Base-by-base conservation (phyloP, 2,888 invertebrate genomes). In the Drosophila subquinaria region DNA sequence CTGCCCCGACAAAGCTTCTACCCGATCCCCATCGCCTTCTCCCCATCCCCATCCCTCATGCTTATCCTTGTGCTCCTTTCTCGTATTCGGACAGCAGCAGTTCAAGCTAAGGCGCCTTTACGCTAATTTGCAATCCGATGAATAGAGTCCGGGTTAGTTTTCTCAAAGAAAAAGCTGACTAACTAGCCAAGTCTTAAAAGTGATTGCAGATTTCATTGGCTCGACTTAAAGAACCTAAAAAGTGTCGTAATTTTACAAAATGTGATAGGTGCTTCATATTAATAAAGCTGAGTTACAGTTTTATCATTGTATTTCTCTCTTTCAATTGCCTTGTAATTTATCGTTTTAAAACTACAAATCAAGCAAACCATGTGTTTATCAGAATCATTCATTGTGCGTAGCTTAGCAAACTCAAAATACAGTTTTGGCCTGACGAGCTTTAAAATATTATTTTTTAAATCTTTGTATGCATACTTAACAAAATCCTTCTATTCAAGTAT, bases 1-100 rank as follows among this genome's bases (percentile, higher is more conserved):
- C 65, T 59, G 69, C 50, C 43, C 69, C 73, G 45, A 53, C 61
- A 59, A 66, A 65, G 70, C 51, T 61, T 57, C 43, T 48, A 11
- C 36, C 33, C 47, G 33, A 61, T 36, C 23, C n/a, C 23, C 15
- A 23, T 23, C 23, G 17, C 55, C 11, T 15, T 17, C 10, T 62
- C 13, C 10, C 20, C 13, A 17, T 23, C n/a, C 56, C n/a, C 27
- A 15, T 55, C 17, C 11, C 30, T 42, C 42, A 17, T 30, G 13
- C 11, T 17, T 8, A 9, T 30, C 17, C 8, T 17, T 30, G 30
- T 30, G 9, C 43, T 43, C 30, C 20, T 20, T 45, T 33, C 15
- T 10, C 43, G 6, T 17, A 10, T 47, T 27, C 30, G 13, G 15
- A 13, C 10, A 17, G 20, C 13, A 40, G 42, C 35, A 47, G 30